Evolutionary conservation across 2,888 invertebrate species (phyloP), one percentile per base, ranked within the genome.

Genomic region (Drosophila emarginata): DNA sequence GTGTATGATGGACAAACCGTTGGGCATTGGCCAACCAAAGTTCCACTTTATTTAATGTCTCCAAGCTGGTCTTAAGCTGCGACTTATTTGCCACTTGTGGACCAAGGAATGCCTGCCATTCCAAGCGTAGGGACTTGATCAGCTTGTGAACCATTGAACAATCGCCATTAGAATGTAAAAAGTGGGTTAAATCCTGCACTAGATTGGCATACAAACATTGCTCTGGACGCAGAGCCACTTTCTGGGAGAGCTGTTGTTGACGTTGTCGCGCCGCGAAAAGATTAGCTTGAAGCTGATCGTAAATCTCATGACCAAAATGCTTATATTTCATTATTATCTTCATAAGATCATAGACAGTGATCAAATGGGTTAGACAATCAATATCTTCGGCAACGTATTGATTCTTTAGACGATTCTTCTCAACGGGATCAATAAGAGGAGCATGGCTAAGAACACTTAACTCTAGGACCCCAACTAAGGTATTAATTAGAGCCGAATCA

Each of bases 371-470:
- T 37, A 95, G 93, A 82, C 94, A 93, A 18, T 91, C 89, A 2
- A 96, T 94, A 89, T 97, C 96, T 79, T 96, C 94, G 23, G 93
- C 91, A 12, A 94, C 92, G 77, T 97, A 96, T 52, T 94, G 91
- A 9, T 95, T 93, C 91, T 96, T 96, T 0, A 97, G 90, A 0
- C 94, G 93, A 74, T 95, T 94, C 91, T 97, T 97, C 66, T 95
- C 94, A 0, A 96, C 94, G 0, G 97, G 97, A 93, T 98, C 98
- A 4, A 98, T 95, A 0, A 94, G 91, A 15, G 95, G 95, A 11
- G 95, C 92, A 89, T 94, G 93, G 0, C 94, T 93, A 86, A 94
- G 93, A 4, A 95, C 89, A 76, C 93, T 92, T 0, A 94, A 88
- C 79, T 94, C 93, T 0, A 94, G 76, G 18, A 93, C 90, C 75